phyloP scores from a whole-genome alignment of 2,888 invertebrate genomes.

The Meteorus colon region DNA sequence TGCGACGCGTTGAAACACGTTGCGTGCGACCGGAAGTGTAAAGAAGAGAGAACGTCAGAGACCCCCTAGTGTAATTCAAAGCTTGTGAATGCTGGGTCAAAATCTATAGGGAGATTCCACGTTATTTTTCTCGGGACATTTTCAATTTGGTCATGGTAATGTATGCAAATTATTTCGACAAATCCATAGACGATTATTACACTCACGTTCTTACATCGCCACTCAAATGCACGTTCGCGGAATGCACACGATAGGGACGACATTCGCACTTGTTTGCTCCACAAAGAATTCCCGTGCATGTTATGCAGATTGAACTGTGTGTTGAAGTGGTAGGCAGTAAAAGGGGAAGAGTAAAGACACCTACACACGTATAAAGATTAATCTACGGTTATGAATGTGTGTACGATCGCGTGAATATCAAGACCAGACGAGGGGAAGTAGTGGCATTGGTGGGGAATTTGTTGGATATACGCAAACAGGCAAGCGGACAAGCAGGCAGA shows the following conservation, averaged over 20 bases:
- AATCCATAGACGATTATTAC: neutral
- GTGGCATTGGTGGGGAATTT: neutral
- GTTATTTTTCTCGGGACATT: neutral
- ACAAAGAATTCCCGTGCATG: slow-evolving; percentile 25
- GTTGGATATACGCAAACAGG: neutral
- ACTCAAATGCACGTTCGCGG: slow-evolving; percentile 1
- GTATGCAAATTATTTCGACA: neutral
- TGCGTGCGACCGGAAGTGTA: slow-evolving; percentile 50
- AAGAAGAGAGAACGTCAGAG: neutral
- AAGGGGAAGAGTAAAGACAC: neutral
- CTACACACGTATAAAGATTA: neutral
- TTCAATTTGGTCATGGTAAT: neutral
- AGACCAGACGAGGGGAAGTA: slow-evolving; percentile 35
- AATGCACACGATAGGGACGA: neutral
- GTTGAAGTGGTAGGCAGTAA: neutral
- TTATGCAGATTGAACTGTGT: slow-evolving; percentile 7
- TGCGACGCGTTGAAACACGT: slow-evolving; percentile 32
- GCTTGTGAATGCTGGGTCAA: neutral
- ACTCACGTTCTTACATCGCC: neutral
- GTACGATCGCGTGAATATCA: slow-evolving; percentile 25
- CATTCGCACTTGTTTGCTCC: slow-evolving; percentile 27
- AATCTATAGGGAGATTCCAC: neutral
- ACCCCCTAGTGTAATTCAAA: neutral
- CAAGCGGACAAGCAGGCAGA: neutral
- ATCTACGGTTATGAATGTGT: neutral